Base-by-base conservation (phyloP, 2,797 vertebrate species). In the Pangasius djambal region DNA sequence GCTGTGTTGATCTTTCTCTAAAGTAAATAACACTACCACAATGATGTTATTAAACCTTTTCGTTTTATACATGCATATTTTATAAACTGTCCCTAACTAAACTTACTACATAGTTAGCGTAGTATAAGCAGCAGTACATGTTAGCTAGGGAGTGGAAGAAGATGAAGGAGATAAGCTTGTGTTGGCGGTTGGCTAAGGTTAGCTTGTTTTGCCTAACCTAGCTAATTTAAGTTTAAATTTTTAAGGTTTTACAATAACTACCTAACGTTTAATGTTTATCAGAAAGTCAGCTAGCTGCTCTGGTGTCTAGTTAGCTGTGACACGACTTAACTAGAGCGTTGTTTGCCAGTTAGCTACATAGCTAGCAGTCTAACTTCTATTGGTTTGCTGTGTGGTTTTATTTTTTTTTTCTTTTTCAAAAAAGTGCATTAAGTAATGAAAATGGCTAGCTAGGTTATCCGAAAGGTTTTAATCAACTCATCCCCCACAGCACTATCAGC, bases 401-500 rank as follows among this genome's bases (percentile, higher is more conserved):
- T 48, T 48, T 48, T 8, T 44, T 0, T 44, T 44, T 40, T 5
- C 7, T 48, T 15, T 34, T 9, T 10, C 22, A 16, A 15, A 52
- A 34, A 12, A 37, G 22, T 40, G 86, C 44, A 20, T 59, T 81
- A 40, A 55, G 34, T 44, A 85, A 67, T 34, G n/a, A 25, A 61
- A 34, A 20, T 16, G 13, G 67, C 20, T 63, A 50, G 31, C 79
- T 40, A 22, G 79, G 18, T 75, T 88, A 88, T 50, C n/a, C 75
- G 15, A 74, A 89, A 6, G 78, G 18, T 55, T 82, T 86, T 31
- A 50, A 50, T 65, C 20, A 83, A 84, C 59, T 78, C 81, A 34
- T 9, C 69, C 57, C 25, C 70, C 37, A 75, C 28, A 88, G 63
- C 89, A 83, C 25, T 82, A n/a, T 72, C 74, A 81, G 88, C 89